Evolutionary conservation across 2,113 vertebrate genomes (phyloP).

Genomic region (cattle (Bos taurus)): DNA sequence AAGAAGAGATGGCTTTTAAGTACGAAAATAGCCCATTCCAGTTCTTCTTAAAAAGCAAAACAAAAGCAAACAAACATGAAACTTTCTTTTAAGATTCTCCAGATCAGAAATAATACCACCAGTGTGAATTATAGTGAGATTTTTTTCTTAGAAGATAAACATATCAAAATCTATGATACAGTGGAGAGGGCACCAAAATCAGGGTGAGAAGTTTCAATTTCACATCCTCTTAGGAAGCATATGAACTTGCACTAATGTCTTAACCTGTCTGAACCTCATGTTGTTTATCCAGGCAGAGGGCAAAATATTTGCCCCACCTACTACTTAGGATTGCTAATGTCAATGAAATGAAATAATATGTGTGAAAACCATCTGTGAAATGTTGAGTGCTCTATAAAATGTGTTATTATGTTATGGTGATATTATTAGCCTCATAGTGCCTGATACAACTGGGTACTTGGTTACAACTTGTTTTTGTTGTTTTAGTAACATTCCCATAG

Average conservation of each 20-base stretch:
- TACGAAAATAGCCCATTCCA: not conserved
- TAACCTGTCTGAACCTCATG: constrained; percentile 9
- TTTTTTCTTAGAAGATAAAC: not conserved
- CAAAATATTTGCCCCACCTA: not conserved
- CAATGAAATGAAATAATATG: constrained; percentile 8
- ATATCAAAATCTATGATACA: not conserved
- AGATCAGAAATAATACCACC: not conserved
- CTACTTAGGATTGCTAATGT: not conserved
- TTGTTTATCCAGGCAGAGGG: constrained; percentile 4
- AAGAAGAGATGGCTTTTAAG: not conserved
- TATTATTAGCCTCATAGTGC: not conserved
- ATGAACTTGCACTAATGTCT: not conserved
- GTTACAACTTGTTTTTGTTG: constrained; percentile 27
- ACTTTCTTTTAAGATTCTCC: not conserved
- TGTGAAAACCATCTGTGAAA: constrained; percentile 24
- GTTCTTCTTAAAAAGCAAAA: constrained; percentile 12
- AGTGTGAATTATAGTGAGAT: not conserved
- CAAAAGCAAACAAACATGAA: not conserved
- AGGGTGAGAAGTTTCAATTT: not conserved
- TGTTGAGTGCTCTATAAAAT: not conserved
- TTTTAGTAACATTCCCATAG: constrained; percentile 42
- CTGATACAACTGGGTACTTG: not conserved
- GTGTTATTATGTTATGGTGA: not conserved
- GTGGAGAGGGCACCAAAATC: not conserved
- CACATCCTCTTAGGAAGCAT: not conserved